Percentiles rank a stretch among this genome's conserved stretches.
phyloP scores from a whole-genome alignment of 2,797 vertebrate genomes.

The Danio albolineatus region DNA sequence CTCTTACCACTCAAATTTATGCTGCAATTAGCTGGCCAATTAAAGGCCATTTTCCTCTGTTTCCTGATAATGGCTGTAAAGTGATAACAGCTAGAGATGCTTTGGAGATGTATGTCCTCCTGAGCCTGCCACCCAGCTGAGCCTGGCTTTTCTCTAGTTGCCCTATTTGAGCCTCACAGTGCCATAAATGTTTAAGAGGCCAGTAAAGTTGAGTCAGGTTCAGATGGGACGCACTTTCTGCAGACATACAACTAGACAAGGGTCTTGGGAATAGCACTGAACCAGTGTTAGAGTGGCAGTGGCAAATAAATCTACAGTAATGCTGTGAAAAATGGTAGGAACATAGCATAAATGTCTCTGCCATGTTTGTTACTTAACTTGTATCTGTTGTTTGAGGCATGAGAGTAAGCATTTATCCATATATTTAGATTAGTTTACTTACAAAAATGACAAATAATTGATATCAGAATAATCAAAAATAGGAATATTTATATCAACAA shows the following conservation, averaged over 20 bases:
- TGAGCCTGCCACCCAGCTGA: slow-evolving; percentile 59
- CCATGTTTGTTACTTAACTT: neutral
- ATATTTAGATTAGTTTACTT: neutral
- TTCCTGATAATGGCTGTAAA: slow-evolving; percentile 66
- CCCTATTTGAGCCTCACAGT: slow-evolving; percentile 49
- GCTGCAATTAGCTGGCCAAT: slow-evolving; percentile 73
- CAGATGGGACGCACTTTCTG: neutral
- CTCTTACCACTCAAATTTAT: slow-evolving; percentile 66
- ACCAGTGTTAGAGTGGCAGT: neutral
- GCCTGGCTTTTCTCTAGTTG: slow-evolving; percentile 56
- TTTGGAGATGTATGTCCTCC: slow-evolving; percentile 33
- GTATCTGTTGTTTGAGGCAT: neutral
- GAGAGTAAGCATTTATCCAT: neutral
- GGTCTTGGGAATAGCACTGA: neutral
- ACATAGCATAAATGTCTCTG: neutral
- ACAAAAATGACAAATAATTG: no score
- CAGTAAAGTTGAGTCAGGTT: slow-evolving; percentile 47
- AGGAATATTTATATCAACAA: no score
- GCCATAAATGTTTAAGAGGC: slow-evolving; percentile 68
- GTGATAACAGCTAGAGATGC: slow-evolving; percentile 57
- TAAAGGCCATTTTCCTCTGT: slow-evolving; percentile 65
- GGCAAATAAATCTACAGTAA: slow-evolving; percentile 2
- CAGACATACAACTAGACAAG: neutral
- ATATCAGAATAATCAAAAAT: no score
- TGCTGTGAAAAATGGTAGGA: neutral